A percentile compares a stretch with the other conserved stretches of the same genome.
phyloP scores from a whole-genome alignment of 2,888 invertebrate species.

The Zygogramma bicolorata region DNA sequence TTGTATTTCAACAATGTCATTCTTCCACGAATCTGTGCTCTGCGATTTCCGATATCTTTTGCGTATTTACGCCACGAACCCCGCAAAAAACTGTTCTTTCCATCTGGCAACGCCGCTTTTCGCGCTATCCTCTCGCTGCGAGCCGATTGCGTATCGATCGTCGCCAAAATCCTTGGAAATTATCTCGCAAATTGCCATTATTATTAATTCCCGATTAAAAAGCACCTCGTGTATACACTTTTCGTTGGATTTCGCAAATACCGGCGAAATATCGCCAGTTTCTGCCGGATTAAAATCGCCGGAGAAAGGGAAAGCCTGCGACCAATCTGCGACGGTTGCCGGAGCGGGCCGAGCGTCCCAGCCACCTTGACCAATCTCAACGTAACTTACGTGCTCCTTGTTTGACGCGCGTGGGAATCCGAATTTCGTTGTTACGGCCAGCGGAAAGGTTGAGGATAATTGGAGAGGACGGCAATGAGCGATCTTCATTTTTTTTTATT shows the following conservation, averaged over 20 bases:
- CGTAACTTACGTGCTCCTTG: constrained; percentile 58
- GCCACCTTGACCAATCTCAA: constrained; percentile 67
- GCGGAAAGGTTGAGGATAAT: constrained; percentile 2
- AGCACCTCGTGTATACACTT: constrained; percentile 6
- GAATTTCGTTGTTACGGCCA: background rate
- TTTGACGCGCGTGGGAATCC: constrained; percentile 7
- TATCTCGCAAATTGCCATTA: constrained; percentile 26
- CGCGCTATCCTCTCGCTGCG: constrained; percentile 32
- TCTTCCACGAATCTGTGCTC: too few species aligned
- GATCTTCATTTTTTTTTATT: background rate
- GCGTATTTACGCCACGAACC: too few species aligned
- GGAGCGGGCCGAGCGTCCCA: constrained; percentile 50
- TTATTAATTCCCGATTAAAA: constrained; percentile 6
- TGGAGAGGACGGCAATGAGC: too few species aligned
- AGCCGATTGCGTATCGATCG: constrained; percentile 29
- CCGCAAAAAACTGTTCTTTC: too few species aligned
- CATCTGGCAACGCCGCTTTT: too few species aligned
- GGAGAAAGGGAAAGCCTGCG: constrained; percentile 61
- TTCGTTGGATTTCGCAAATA: constrained; percentile 18
- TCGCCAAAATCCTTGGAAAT: constrained; percentile 28
- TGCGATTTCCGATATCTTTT: too few species aligned
- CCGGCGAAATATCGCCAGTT: constrained; percentile 8
- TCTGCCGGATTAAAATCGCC: too few species aligned
- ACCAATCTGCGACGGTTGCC: constrained; percentile 50
- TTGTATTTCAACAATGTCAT: too few species aligned